These are phyloP conservation scores for Neosilurus hyrtlii DNA, from an alignment of 2,797 vertebrate genomes.

Conservation along the genomic window DNA sequence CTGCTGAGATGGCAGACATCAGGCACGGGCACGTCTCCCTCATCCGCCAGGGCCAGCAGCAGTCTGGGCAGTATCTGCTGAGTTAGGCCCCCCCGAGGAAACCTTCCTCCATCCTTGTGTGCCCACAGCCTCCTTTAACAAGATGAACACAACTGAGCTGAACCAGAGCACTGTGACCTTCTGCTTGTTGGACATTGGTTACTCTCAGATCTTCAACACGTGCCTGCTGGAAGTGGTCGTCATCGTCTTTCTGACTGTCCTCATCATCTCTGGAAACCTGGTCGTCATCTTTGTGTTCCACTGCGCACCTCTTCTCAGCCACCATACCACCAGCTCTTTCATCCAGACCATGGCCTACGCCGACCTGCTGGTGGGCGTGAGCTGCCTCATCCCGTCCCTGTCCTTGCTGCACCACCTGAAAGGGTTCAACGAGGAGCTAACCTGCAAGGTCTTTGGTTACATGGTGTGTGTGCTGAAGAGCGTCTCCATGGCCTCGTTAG, in stretches of 20 bases:
- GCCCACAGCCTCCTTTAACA: slow-evolving; percentile 75
- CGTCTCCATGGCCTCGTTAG: slow-evolving; percentile 93
- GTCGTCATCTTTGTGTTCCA: slow-evolving; percentile 98
- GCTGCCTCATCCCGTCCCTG: slow-evolving; percentile 93
- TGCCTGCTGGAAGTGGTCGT: slow-evolving; percentile 91
- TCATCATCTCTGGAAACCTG: slow-evolving; percentile 94
- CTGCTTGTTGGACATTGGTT: slow-evolving; percentile 89
- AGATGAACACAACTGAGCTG: slow-evolving; percentile 92
- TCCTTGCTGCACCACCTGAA: slow-evolving; percentile 86
- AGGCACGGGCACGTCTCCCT: slow-evolving; percentile 24
- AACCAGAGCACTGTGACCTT: slow-evolving; percentile 83
- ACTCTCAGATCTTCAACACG: slow-evolving; percentile 82
- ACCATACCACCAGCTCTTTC: slow-evolving; percentile 96
- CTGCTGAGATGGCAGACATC: slow-evolving; percentile 54
- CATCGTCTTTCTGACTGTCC: slow-evolving; percentile 89
- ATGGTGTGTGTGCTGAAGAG: slow-evolving; percentile 95
- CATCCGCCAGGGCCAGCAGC: slow-evolving; percentile 32
- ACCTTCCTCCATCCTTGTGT: slow-evolving; percentile 47
- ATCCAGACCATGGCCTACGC: slow-evolving; percentile 99
- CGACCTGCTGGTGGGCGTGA: slow-evolving; percentile 93
- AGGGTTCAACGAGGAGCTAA: slow-evolving; percentile 82
- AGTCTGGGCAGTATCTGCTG: slow-evolving; percentile 43
- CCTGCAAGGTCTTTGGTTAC: slow-evolving; percentile 93
- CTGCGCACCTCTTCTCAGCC: slow-evolving; percentile 94
- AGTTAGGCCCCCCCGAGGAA: slow-evolving; percentile 46